Conservation (phyloP, 2,113 vertebrate species). For the Dasyornis broadbenti region DNA sequence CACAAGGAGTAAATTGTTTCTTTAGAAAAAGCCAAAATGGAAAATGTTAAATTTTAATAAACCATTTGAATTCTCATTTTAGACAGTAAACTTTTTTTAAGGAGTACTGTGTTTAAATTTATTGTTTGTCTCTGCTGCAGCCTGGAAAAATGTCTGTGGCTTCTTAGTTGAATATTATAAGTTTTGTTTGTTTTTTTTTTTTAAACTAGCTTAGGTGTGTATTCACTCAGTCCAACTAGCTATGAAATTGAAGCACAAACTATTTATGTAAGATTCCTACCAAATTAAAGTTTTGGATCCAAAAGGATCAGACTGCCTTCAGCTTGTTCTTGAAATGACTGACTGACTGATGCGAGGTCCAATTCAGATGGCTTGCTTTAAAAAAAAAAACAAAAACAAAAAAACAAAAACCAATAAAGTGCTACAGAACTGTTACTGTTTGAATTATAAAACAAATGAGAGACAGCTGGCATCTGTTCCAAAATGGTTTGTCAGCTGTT, state of each 20-base stretch:
- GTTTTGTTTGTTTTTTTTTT: neutral
- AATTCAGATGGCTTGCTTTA: slow-evolving; percentile 54
- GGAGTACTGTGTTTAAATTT: slow-evolving; percentile 54
- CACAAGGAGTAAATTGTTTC: slow-evolving; percentile 50
- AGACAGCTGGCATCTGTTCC: slow-evolving; percentile 73
- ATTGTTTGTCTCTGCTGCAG: slow-evolving; percentile 65
- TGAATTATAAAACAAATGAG: slow-evolving; percentile 65
- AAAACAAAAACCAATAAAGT: neutral
- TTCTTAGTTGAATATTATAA: slow-evolving; percentile 60
- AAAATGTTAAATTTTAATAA: slow-evolving; percentile 58
- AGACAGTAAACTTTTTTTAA: slow-evolving; percentile 43
- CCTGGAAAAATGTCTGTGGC: slow-evolving; percentile 57
- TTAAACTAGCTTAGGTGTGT: slow-evolving; percentile 53
- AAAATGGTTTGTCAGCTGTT: slow-evolving; percentile 71
- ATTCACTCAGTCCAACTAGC: slow-evolving; percentile 68
- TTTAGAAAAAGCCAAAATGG: slow-evolving; percentile 51
- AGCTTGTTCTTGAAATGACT: slow-evolving; percentile 31
- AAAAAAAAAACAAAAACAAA: slow-evolving; percentile 4
- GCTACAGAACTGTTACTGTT: slow-evolving; percentile 67
- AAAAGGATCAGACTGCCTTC: slow-evolving; percentile 53
- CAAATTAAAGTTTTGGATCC: slow-evolving; percentile 41
- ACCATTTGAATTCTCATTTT: slow-evolving; percentile 45
- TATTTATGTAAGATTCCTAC: slow-evolving; percentile 64
- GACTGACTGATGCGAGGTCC: slow-evolving; percentile 20
- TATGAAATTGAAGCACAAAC: slow-evolving; percentile 59